A percentile compares a stretch with the other conserved stretches of the same genome.
These are phyloP conservation scores for Chrysocyon brachyurus DNA, from an alignment of 2,797 vertebrate species.

Conservation along the genomic window DNA sequence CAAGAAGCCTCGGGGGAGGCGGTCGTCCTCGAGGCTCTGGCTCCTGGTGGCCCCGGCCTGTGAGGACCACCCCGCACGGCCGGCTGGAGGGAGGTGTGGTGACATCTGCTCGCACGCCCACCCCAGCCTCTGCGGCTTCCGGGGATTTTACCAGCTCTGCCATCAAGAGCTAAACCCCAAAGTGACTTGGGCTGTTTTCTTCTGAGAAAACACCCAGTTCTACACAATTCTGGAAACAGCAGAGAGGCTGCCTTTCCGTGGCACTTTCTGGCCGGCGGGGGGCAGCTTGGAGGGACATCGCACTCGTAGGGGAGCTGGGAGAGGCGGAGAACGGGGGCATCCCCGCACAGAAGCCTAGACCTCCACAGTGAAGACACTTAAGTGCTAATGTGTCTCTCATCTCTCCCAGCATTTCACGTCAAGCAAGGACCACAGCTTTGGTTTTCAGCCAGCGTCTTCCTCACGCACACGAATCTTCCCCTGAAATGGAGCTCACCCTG, in stretches of 20 bases:
- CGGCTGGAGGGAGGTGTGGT: too few species aligned
- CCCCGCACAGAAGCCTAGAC: background rate
- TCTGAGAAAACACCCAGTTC: background rate
- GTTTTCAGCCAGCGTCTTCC: background rate
- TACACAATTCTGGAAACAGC: background rate
- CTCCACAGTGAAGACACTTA: background rate
- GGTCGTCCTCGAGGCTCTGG: too few species aligned
- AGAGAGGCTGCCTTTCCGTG: background rate
- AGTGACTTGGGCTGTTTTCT: too few species aligned
- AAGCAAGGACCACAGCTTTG: slow-evolving; percentile 7
- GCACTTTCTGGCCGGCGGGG: slow-evolving; percentile 71
- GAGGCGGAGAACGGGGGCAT: accelerated
- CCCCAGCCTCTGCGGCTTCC: background rate
- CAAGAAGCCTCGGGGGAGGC: too few species aligned
- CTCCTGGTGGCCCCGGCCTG: too few species aligned
- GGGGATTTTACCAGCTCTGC: background rate
- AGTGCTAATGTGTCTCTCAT: accelerated
- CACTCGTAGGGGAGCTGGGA: accelerated
- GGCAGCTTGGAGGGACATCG: slow-evolving; percentile 43
- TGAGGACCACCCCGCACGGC: too few species aligned
- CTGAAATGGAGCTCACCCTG: accelerated
- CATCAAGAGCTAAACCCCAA: background rate
- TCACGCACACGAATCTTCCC: accelerated
- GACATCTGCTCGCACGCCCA: too few species aligned
- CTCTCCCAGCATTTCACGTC: background rate